These are phyloP conservation scores for Pseudomyrmex cubaensis DNA, from an alignment of 1,140 invertebrate genomes.

Conservation along the genomic window DNA sequence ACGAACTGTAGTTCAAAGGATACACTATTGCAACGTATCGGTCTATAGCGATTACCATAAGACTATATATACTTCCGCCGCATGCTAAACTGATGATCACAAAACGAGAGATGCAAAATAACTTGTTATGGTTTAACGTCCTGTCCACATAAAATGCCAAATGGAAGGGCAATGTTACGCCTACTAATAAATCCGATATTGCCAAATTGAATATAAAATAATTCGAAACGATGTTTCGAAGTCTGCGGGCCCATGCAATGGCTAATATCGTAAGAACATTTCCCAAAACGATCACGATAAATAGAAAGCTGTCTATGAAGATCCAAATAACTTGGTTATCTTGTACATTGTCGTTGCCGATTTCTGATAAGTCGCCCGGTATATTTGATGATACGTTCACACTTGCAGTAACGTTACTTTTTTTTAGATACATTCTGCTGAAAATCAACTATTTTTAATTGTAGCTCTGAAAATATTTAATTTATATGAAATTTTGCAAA, in stretches of 20 bases:
- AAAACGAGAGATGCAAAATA: slow-evolving; percentile 89
- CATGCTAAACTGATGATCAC: slow-evolving; percentile 90
- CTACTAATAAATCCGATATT: slow-evolving; percentile 90
- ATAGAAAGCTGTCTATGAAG: slow-evolving; percentile 79
- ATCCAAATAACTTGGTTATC: not conserved
- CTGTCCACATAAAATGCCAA: slow-evolving; percentile 89
- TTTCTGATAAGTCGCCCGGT: not conserved
- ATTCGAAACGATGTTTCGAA: slow-evolving; percentile 89
- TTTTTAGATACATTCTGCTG: slow-evolving; percentile 2
- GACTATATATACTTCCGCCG: slow-evolving; percentile 91
- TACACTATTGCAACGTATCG: slow-evolving; percentile 93
- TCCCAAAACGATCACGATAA: slow-evolving; percentile 88
- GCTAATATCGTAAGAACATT: slow-evolving; percentile 91
- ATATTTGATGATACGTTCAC: too few species aligned
- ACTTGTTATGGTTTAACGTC: slow-evolving; percentile 86
- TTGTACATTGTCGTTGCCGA: not conserved
- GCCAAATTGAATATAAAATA: slow-evolving; percentile 91
- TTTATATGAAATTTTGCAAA: too few species aligned
- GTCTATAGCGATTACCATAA: slow-evolving; percentile 93
- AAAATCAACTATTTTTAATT: not conserved
- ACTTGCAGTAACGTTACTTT: not conserved
- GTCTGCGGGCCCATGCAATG: slow-evolving; percentile 87
- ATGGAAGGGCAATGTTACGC: slow-evolving; percentile 90
- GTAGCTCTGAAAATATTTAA: not conserved
- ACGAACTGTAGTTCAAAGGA: slow-evolving; percentile 89